Base-by-base conservation (phyloP, 1,140 invertebrate species). In the Brachionus sp. region DNA sequence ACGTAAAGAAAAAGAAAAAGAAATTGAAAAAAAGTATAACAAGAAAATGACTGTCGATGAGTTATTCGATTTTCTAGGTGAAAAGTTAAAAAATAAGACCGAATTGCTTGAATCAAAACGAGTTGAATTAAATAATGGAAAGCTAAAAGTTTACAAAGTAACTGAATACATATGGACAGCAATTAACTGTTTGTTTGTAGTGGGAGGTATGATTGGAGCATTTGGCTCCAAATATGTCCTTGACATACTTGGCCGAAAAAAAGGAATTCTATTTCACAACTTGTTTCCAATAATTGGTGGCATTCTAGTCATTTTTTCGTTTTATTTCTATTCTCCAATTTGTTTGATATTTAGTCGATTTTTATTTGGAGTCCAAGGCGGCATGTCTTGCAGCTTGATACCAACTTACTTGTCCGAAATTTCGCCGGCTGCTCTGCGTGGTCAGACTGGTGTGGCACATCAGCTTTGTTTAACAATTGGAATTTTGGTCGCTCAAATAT, bases 391-490 rank as follows among this genome's bases (percentile, higher is more conserved):
- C 13, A 94, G 94, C 7, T 85, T 96, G 0, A 92, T 93, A 0
- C 94, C 94, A 0, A 93, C 95, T 92, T 96, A 95, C 85, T 87
- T 96, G 10, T 91, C 93, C 0, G 95, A 96, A 89, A 94, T 96
- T 86, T 94, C 94, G 0, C 95, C 95, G 0, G 89, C 91, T 0
- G 92, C 93, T 84, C 87, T 95, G 0, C 88, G 94, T 82, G 94
- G 94, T 66, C 93, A 93, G 25, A 88, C 95, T 16, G 95, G 95
- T 2, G 94, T 93, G 1, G 93, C 94, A 0, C 95, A 95, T 86
- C 95, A 96, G 86, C 87, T 96, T 5, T 92, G 95, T 13, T 93
- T 96, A 82, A 95, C 94, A 0, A 93, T 95, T 62, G 93, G 94
- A 0, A 96, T 96, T 83, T 88, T 95, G 3, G 87, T 95, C 84